Percentiles rank a stretch among this genome's conserved stretches.
These are phyloP conservation scores for Iphiclides podalirius DNA, from an alignment of 2,888 invertebrate species.

Conservation along the genomic window DNA sequence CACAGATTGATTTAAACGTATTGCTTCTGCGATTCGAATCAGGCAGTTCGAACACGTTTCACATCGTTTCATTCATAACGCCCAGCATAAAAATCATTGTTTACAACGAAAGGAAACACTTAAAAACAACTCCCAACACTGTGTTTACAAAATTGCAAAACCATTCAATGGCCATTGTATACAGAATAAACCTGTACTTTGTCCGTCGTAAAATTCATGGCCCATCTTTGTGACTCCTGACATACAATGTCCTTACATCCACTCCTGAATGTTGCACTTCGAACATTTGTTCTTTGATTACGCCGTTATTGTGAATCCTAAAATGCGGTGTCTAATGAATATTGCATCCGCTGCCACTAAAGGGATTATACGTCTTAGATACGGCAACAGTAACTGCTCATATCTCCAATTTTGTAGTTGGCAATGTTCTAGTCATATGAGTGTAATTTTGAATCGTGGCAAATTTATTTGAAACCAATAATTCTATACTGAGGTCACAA, in stretches of 20 bases:
- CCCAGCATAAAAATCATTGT: slow-evolving; percentile 11
- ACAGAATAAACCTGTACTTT: slow-evolving; percentile 39
- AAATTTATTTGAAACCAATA: too few species aligned
- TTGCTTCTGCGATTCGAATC: background rate
- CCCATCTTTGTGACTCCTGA: slow-evolving; percentile 29
- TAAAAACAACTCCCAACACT: slow-evolving; percentile 14
- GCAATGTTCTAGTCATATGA: too few species aligned
- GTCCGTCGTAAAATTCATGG: slow-evolving; percentile 37
- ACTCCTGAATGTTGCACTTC: slow-evolving; percentile 31
- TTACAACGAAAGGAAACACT: slow-evolving; percentile 18
- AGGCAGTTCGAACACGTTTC: background rate
- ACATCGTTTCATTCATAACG: slow-evolving; percentile 7
- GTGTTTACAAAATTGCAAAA: slow-evolving; percentile 27
- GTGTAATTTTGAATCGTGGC: too few species aligned
- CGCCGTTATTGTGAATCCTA: slow-evolving; percentile 18
- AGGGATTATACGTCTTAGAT: background rate
- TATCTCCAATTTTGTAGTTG: too few species aligned
- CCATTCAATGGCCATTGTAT: slow-evolving; percentile 37
- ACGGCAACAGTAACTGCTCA: too few species aligned
- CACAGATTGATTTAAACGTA: background rate
- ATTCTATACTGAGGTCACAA: too few species aligned
- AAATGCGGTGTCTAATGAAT: slow-evolving; percentile 2
- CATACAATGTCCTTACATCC: slow-evolving; percentile 27
- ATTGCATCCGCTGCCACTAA: background rate
- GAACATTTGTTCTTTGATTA: slow-evolving; percentile 31